Percentiles rank a stretch among this genome's conserved stretches.
These are phyloP conservation scores for Sinodicranocentrus sp. DNA, from an alignment of 2,888 invertebrate genomes.

Conservation along the genomic window DNA sequence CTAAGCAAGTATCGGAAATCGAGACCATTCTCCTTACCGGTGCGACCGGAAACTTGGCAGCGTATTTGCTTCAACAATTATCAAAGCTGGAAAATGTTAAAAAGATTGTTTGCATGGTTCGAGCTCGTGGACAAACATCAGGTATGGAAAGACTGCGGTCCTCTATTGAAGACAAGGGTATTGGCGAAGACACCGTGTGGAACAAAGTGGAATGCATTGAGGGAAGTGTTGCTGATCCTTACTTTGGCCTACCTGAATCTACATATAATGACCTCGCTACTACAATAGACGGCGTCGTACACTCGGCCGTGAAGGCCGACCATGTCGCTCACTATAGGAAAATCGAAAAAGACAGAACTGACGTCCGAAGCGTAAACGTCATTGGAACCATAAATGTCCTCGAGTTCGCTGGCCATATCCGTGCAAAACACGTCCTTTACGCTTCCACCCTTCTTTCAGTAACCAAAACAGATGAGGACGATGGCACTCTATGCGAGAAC, in stretches of 20 bases:
- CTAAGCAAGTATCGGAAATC: slow-evolving; percentile 54
- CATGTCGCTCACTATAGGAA: slow-evolving; percentile 59
- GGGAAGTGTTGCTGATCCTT: slow-evolving; percentile 47
- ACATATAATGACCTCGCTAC: slow-evolving; percentile 38
- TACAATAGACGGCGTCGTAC: slow-evolving; percentile 55
- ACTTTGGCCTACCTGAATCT: slow-evolving; percentile 45
- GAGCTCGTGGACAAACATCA: slow-evolving; percentile 33
- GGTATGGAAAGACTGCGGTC: slow-evolving; percentile 19
- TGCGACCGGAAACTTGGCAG: slow-evolving; percentile 70
- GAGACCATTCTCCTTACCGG: slow-evolving; percentile 68
- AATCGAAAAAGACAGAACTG: slow-evolving; percentile 21
- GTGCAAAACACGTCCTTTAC: slow-evolving; percentile 60
- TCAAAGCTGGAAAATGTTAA: slow-evolving; percentile 31
- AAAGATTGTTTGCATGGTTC: slow-evolving; percentile 62
- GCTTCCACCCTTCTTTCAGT: slow-evolving; percentile 55
- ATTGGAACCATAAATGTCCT: slow-evolving; percentile 62
- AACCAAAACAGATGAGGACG: slow-evolving; percentile 25
- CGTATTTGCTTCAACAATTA: slow-evolving; percentile 64
- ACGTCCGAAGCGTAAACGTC: slow-evolving; percentile 63
- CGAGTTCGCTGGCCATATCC: slow-evolving; percentile 49
- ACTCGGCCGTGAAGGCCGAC: slow-evolving; percentile 63
- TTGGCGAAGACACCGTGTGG: slow-evolving; percentile 10
- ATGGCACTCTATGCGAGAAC: slow-evolving; percentile 35
- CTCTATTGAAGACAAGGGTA: slow-evolving; percentile 36
- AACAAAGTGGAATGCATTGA: slow-evolving; percentile 53